Evolutionary conservation across 2,113 vertebrate species (phyloP), one percentile per base, ranked within the genome.

Genomic region (Pterophyllum scalare): DNA sequence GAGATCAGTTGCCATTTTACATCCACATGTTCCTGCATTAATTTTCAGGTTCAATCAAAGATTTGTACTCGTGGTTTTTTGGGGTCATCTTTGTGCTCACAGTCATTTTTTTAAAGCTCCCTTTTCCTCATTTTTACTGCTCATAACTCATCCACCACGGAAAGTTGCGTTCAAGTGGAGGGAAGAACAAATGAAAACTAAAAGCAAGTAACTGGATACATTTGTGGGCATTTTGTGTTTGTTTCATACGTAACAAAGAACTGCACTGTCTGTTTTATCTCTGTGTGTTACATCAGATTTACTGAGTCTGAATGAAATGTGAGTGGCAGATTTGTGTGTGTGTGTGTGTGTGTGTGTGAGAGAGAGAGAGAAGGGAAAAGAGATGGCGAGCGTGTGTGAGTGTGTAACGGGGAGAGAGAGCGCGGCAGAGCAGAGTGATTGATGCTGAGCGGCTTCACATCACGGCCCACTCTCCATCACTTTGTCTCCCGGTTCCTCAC

Each of bases 341-440:
- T 33, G 26, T 28, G 26, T 28, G 26, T 28, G 26, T 28, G 28
- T 28, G 28, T 28, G 28, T 28, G 28, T 28, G 28, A 31, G 49
- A n/a, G n/a, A n/a, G n/a, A n/a, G n/a, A n/a, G n/a, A n/a, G n/a
- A n/a, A n/a, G n/a, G n/a, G n/a, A n/a, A n/a, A n/a, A n/a, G n/a
- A 43, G 70, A 75, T 2, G 0, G 62, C 8, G 40, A 13, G 65
- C 17, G 1, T 72, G 65, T 52, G 65, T 72, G 65, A n/a, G 65
- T 72, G 65, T 72, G 67, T 54, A n/a, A 54, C 7, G 11, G 19
- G 24, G 35, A 19, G 82, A 87, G 80, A 46, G 82, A 46, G 82
- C 60, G 82, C 12, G 24, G 58, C 33, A 7, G 79, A 81, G 65
- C 2, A n/a, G n/a, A n/a, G 52, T 72, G 67, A 72, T 20, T 52